A percentile compares a stretch with the other conserved stretches of the same genome.
Evolutionary conservation across 2,113 vertebrate genomes (phyloP).

Genomic region (Micromys minutus): DNA sequence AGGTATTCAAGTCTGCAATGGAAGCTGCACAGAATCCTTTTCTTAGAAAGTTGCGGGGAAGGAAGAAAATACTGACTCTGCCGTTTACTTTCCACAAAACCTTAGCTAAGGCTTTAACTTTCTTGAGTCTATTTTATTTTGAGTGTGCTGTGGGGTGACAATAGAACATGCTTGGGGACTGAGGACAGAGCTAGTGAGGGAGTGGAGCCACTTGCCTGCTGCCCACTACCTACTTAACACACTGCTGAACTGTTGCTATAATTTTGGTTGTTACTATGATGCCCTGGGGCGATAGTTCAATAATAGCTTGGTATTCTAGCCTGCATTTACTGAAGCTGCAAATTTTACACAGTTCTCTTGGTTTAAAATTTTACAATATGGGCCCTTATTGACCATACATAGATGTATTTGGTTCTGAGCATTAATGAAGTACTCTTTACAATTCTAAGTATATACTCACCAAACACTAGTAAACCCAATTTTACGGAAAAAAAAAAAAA

Average conservation of each 20-base stretch:
- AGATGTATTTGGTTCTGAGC: constrained; percentile 4
- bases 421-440: not conserved
- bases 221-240: not conserved
- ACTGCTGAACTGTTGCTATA: not conserved
- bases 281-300: not conserved
- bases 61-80: constrained; percentile 62
- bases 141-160: not conserved
- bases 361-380: not conserved
- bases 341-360: not conserved
- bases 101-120: constrained; percentile 59
- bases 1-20: constrained; percentile 60
- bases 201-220: not conserved
- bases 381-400: not conserved
- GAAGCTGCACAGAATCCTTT: constrained; percentile 53
- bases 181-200: constrained; percentile 4
- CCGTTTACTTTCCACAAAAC: constrained; percentile 42
- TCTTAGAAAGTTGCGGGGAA: constrained; percentile 36
- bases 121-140: constrained; percentile 20
- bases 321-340: not conserved
- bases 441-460: not conserved
- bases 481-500: not conserved
- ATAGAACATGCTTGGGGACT: not conserved
- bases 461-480: not conserved
- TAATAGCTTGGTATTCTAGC: not conserved
- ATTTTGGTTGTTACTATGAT: constrained; percentile 6